These are phyloP conservation scores for Decapterus maruadsi DNA, from an alignment of 2,797 vertebrate genomes.

Conservation along the genomic window DNA sequence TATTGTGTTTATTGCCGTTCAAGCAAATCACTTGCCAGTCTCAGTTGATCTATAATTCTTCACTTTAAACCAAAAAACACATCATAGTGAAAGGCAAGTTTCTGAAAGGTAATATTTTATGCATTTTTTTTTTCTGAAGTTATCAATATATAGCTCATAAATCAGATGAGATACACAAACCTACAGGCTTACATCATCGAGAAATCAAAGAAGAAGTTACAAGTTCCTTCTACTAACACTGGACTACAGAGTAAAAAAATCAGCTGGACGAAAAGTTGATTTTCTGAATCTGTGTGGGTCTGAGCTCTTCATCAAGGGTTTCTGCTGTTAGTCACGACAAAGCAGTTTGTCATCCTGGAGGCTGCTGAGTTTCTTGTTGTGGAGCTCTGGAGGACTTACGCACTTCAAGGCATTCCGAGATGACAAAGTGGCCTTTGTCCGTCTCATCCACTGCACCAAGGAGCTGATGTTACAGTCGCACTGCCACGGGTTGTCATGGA, in stretches of 20 bases:
- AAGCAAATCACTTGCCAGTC: background rate
- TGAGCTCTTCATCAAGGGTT: background rate
- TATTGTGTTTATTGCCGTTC: background rate
- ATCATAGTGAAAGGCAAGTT: background rate
- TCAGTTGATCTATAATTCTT: background rate
- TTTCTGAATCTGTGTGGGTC: constrained; percentile 6
- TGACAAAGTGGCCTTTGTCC: constrained; percentile 67
- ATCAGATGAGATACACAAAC: background rate
- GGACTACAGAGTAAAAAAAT: constrained; percentile 2
- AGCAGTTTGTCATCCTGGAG: constrained; percentile 63
- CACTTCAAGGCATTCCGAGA: constrained; percentile 73
- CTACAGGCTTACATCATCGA: background rate
- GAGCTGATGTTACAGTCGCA: constrained; percentile 85
- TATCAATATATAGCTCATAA: constrained; percentile 6
- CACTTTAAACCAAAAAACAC: background rate
- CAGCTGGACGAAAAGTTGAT: background rate
- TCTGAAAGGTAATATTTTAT: constrained; percentile 21
- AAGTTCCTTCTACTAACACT: background rate
- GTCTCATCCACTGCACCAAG: constrained; percentile 77
- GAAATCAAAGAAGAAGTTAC: constrained; percentile 4
- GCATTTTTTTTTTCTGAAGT: constrained; percentile 5
- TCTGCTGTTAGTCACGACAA: constrained; percentile 64
- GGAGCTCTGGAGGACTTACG: constrained; percentile 70
- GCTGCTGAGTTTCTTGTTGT: constrained; percentile 71
- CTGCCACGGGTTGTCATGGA: constrained; percentile 85